Percentiles rank a stretch among this genome's conserved stretches.
These are phyloP conservation scores for zebrafish (Danio rerio) DNA, from an alignment of 2,113 vertebrate species.

Conservation along the genomic window DNA sequence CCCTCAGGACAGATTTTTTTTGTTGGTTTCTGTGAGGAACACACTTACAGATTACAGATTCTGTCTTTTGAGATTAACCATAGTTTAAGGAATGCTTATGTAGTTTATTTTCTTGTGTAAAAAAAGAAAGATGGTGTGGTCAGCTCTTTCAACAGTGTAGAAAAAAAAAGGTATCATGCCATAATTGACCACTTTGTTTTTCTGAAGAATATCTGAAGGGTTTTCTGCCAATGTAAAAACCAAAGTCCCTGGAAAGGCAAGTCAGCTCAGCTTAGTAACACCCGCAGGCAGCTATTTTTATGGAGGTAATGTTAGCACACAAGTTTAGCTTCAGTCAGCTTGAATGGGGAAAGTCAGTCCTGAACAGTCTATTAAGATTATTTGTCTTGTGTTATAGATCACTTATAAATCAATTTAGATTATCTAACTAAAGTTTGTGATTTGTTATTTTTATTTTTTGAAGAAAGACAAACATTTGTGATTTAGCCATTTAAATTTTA, in stretches of 20 bases:
- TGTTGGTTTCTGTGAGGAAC: background rate
- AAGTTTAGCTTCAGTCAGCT: background rate
- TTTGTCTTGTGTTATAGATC: background rate
- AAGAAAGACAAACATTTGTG: too few species aligned
- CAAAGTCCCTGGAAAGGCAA: background rate
- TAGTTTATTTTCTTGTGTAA: background rate
- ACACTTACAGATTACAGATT: background rate
- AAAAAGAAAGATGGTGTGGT: too few species aligned
- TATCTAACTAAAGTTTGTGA: too few species aligned
- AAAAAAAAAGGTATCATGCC: background rate
- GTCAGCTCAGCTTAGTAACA: background rate
- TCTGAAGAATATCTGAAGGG: background rate
- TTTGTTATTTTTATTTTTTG: too few species aligned
- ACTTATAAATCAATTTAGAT: too few species aligned
- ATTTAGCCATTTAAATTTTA: too few species aligned
- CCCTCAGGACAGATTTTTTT: background rate
- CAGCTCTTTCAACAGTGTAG: background rate
- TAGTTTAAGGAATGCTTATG: background rate
- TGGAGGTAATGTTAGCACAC: background rate
- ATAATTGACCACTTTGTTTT: background rate
- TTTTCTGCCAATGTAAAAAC: background rate
- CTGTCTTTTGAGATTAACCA: background rate
- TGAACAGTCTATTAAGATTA: background rate
- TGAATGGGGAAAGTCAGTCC: background rate
- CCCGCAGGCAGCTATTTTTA: background rate